phyloP scores from a whole-genome alignment of 2,113 vertebrate species.

The Tachysurus vachellii region DNA sequence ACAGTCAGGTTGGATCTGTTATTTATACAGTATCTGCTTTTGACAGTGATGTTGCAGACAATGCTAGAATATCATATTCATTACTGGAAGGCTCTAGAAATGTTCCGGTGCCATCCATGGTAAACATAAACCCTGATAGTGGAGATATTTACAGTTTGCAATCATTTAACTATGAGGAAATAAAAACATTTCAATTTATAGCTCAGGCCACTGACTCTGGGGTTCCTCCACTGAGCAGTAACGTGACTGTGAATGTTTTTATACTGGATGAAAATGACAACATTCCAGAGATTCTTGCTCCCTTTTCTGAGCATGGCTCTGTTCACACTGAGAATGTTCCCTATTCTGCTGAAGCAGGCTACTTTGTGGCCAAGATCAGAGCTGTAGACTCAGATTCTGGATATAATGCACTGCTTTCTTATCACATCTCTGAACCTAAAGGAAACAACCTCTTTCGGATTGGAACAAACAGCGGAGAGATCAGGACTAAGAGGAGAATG shows the following conservation, averaged over 20 bases:
- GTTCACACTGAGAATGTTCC: constrained; percentile 47
- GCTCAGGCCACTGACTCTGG: constrained; percentile 72
- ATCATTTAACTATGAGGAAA: constrained; percentile 52
- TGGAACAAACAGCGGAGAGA: constrained; percentile 58
- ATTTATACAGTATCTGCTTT: constrained; percentile 64
- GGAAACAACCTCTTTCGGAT: constrained; percentile 55
- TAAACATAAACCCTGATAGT: constrained; percentile 51
- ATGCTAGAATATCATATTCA: constrained; percentile 60
- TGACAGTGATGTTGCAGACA: constrained; percentile 65
- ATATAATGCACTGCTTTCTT: constrained; percentile 74
- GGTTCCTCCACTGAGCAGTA: constrained; percentile 63
- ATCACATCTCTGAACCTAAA: constrained; percentile 61
- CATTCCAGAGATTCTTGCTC: constrained; percentile 55
- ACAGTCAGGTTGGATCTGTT: constrained; percentile 64
- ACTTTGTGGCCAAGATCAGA: constrained; percentile 70
- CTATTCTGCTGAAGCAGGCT: constrained; percentile 56
- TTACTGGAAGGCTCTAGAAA: constrained; percentile 52
- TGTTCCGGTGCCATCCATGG: constrained; percentile 59
- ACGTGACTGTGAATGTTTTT: constrained; percentile 67
- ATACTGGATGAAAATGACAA: constrained; percentile 74
- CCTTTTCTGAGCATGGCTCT: constrained; percentile 42
- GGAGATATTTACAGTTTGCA: constrained; percentile 53
- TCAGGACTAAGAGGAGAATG: constrained; percentile 65
- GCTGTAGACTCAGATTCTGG: constrained; percentile 72
- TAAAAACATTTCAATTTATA: constrained; percentile 67